Evolutionary conservation across 1,140 invertebrate genomes (phyloP).

Genomic region (Drosophila orosa): DNA sequence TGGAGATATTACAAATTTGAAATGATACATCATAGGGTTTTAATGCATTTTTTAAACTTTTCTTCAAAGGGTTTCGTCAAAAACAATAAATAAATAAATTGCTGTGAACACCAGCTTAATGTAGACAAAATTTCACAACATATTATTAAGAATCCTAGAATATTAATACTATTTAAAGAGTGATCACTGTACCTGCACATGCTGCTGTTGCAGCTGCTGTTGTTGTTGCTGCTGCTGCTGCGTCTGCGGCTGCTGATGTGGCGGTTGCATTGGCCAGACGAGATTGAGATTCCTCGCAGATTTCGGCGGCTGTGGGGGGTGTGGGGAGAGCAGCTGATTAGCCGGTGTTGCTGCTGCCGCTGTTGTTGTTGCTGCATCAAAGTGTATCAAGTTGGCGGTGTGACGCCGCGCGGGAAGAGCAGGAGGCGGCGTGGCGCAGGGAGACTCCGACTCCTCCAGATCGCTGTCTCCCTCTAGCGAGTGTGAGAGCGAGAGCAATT

Average conservation of each 20-base stretch:
- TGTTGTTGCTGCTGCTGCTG: slow-evolving; percentile 33
- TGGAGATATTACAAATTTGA: too few relatives aligned
- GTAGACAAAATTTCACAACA: too few relatives aligned
- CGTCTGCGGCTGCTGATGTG: slow-evolving; percentile 30
- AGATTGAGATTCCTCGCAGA: slow-evolving; percentile 57
- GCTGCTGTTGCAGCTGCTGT: slow-evolving; percentile 18
- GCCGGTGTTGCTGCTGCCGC: slow-evolving; percentile 20
- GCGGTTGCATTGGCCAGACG: slow-evolving; percentile 52
- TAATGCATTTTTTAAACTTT: too few relatives aligned
- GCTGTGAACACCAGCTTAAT: too few relatives aligned
- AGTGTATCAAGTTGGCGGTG: slow-evolving; percentile 65
- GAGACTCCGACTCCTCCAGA: slow-evolving; percentile 41
- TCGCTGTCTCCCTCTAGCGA: slow-evolving; percentile 19
- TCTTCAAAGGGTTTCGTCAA: too few relatives aligned
- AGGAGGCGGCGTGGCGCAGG: slow-evolving; percentile 62
- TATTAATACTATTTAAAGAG: not conserved
- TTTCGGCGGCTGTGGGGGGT: slow-evolving; percentile 19
- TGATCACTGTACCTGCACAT: slow-evolving; percentile 55
- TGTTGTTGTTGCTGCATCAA: slow-evolving; percentile 28
- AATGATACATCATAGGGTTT: too few relatives aligned
- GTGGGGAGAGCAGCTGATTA: slow-evolving; percentile 54
- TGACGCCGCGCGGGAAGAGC: slow-evolving; percentile 71
- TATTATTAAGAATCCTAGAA: too few relatives aligned
- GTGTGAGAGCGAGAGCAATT: slow-evolving; percentile 22
- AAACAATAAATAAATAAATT: too few relatives aligned